Evolutionary conservation across 1,140 invertebrate genomes (phyloP).

Genomic region (Pteromalus puparum): DNA sequence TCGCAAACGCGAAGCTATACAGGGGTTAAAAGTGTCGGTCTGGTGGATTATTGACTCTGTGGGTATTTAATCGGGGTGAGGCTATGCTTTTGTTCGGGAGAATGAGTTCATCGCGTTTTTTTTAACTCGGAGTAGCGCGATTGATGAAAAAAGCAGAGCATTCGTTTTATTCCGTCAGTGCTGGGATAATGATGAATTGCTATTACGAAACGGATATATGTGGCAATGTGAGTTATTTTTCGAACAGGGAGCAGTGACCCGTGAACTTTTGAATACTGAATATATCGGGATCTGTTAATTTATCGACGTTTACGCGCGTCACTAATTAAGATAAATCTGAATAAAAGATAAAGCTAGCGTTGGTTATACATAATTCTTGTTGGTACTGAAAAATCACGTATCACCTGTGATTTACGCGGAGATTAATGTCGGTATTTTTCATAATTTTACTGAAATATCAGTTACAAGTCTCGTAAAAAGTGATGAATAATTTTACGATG

Average conservation of each 20-base stretch:
- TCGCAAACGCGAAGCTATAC: neutral
- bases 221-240: neutral
- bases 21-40: neutral
- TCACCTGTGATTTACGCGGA: neutral
- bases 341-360: neutral
- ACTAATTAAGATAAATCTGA: neutral
- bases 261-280: neutral
- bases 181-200: too few species aligned
- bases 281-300: neutral
- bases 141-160: too few species aligned
- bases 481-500: too few species aligned
- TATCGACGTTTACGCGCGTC: neutral
- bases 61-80: too few species aligned
- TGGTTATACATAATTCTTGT: neutral
- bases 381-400: neutral
- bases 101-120: too few species aligned
- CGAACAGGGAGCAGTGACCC: neutral
- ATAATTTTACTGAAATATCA: neutral
- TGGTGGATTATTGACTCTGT: neutral
- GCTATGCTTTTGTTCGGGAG: too few species aligned
- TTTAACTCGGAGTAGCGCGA: too few species aligned
- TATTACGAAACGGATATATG: neutral
- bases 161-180: too few species aligned
- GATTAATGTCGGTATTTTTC: neutral
- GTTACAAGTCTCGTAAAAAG: too few species aligned